Percentiles rank a stretch among this genome's conserved stretches.
Evolutionary conservation across 53 echinoderm and acorn worm genomes (phyloP).

Genomic region (Zoroaster sp.): DNA sequence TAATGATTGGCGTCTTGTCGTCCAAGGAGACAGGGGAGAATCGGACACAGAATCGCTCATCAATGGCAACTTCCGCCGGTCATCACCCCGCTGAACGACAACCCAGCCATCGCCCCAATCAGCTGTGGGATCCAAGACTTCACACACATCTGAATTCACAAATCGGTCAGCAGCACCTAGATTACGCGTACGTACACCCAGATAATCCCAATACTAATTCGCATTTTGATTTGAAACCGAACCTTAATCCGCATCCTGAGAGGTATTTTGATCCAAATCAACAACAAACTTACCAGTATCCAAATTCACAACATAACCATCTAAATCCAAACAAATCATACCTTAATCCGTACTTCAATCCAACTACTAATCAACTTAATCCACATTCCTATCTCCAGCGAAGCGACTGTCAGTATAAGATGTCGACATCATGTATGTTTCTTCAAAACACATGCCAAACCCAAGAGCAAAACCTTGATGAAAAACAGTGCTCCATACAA

Average conservation of each 20-base stretch:
- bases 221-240: not conserved
- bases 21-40: not conserved
- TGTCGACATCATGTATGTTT: not conserved
- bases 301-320: not conserved
- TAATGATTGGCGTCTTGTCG: not conserved
- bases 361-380: not conserved
- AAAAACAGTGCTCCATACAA: not conserved
- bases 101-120: not conserved
- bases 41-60: not conserved
- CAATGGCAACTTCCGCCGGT: not conserved
- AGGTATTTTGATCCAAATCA: not conserved
- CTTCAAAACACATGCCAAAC: not conserved
- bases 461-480: not conserved
- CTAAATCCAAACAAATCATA: not conserved
- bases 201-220: not conserved
- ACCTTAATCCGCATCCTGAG: no score
- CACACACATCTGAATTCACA: not conserved
- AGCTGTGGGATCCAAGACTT: not conserved
- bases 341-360: not conserved
- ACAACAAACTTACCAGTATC: not conserved
- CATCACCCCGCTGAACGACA: not conserved
- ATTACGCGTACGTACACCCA: no score
- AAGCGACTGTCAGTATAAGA: not conserved
- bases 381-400: not conserved
- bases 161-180: not conserved